A percentile compares a stretch with the other conserved stretches of the same genome.
Conservation (phyloP, 2,888 invertebrate genomes). For the Limenitis camilla region DNA sequence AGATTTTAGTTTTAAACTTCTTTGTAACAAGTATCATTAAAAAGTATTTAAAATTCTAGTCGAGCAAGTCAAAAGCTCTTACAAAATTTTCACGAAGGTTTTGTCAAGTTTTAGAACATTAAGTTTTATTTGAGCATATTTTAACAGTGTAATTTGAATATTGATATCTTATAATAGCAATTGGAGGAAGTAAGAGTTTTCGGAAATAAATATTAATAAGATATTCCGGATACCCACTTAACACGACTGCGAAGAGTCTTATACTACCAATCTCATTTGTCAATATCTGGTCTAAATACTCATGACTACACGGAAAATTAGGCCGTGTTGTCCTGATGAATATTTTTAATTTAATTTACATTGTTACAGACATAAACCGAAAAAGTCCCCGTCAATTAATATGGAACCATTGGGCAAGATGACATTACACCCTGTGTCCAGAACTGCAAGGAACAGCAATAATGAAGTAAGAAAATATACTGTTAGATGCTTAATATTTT, state of each 20-base stretch:
- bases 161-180: not conserved
- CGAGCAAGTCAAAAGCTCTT: not conserved
- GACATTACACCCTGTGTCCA: slow-evolving; percentile 46
- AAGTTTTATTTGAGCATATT: not conserved
- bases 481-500: too few species aligned
- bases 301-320: too few species aligned
- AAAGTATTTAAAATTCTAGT: slow-evolving; percentile 2
- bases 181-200: too few species aligned
- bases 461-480: slow-evolving; percentile 39
- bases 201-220: too few species aligned
- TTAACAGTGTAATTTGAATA: not conserved
- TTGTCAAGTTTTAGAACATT: not conserved
- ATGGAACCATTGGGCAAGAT: slow-evolving; percentile 33
- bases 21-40: slow-evolving; percentile 8
- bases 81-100: not conserved
- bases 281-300: too few species aligned
- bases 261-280: too few species aligned
- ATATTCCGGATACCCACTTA: too few species aligned
- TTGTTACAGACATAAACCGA: slow-evolving; percentile 53
- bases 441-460: slow-evolving; percentile 56
- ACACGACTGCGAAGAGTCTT: too few species aligned
- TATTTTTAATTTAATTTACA: not conserved
- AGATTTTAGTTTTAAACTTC: not conserved
- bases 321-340: too few species aligned
- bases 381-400: slow-evolving; percentile 47